Base-by-base conservation (phyloP, 2,113 vertebrate species). In the Kobus ellipsiprymnus region DNA sequence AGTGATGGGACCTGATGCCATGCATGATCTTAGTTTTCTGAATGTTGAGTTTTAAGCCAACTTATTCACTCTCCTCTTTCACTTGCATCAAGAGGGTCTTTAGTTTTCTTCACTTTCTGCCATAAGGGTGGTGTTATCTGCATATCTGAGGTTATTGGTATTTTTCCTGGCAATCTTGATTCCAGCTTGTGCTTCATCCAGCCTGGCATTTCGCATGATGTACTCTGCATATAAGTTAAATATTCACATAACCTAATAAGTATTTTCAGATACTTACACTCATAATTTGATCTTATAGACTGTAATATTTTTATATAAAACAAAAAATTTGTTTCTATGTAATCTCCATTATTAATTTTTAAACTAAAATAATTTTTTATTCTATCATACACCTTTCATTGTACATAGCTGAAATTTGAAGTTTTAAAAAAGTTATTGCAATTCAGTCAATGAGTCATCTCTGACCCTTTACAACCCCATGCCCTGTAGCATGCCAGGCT, bases 351-450 rank as follows among this genome's bases (percentile, higher is more conserved):
- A 90, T 64, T 23, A 50, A 78, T 55, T 87, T 80, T 54, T 48
- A 88, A 85, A 48, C 25, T 60, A 46, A 91, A 96, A 40, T 81
- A 81, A 27, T 46, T 64, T 91, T 93, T 59, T 23, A 81, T 88
- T 33, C 60, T 19, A 8, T 52, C 25, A n/a, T 67, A 16, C 0
- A 19, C 11, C 67, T 89, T 87, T 30, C 16, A 67, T 46, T 62
- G 23, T 52, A 15, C 80, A 33, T 33, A 84, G 48, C 57, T 89
- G 55, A 94, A 85, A 86, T 71, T 82, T 57, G 55, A 94, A 85
- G 94, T 71, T 87, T 77, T 13, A 54, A 92, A 88, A 85, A 71
- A 23, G 19, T 71, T 71, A 12, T 6, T 71, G n/a, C 5, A 71
- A 10, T 71, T 71, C n/a, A 40, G 67, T 40, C 19, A 40, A 0